A percentile compares a stretch with the other conserved stretches of the same genome.
phyloP scores from a whole-genome alignment of 2,888 invertebrate species.

The Amphipoea lucens region DNA sequence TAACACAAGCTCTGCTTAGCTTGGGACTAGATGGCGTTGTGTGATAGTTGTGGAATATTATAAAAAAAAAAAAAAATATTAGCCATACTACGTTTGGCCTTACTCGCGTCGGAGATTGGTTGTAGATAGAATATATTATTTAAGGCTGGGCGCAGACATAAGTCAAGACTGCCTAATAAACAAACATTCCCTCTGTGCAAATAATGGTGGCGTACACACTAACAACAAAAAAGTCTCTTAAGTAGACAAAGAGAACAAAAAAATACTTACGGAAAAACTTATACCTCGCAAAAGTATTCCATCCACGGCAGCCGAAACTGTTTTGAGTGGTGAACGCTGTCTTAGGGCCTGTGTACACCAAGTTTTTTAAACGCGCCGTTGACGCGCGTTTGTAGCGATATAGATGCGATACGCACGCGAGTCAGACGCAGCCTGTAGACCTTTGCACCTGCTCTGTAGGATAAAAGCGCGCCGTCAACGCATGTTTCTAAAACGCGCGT shows the following conservation, averaged over 20 bases:
- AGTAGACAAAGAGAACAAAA: neutral
- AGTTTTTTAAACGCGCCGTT: too few species aligned
- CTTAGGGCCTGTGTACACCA: neutral
- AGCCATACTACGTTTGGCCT: slow-evolving; percentile 49
- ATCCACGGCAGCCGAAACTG: neutral
- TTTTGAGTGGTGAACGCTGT: neutral
- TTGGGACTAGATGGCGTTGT: too few species aligned
- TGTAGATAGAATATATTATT: slow-evolving; percentile 27
- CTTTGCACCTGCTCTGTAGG: too few species aligned
- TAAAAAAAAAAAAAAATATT: too few species aligned
- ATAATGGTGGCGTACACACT: neutral
- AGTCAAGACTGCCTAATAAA: neutral
- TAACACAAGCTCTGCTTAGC: too few species aligned
- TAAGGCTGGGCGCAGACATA: neutral
- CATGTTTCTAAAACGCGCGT: too few species aligned
- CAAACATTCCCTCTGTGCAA: neutral
- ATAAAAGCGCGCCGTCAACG: too few species aligned
- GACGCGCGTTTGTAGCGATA: too few species aligned
- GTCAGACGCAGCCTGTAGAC: too few species aligned
- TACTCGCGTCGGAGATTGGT: neutral
- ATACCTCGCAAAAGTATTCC: neutral
- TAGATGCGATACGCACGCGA: too few species aligned
- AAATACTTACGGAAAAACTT: neutral
- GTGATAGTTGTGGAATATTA: too few species aligned
- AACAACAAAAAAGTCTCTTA: neutral